Percentiles rank a stretch among this genome's conserved stretches.
Conservation (phyloP, 2,113 vertebrate species). For the Procavia capensis region DNA sequence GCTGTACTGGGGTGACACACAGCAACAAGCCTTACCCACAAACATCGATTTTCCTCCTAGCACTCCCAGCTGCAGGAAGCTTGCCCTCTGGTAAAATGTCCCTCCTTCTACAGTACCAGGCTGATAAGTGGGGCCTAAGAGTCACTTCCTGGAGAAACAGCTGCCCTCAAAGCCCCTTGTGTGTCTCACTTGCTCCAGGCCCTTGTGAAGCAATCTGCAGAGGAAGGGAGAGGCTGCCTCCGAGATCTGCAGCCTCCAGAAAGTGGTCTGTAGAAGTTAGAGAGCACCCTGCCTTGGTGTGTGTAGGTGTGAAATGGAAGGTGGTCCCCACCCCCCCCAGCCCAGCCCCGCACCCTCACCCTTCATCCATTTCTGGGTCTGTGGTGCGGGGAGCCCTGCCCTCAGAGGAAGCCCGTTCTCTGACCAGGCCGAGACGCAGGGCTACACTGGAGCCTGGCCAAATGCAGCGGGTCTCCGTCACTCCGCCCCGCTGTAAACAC, state of each 20-base stretch:
- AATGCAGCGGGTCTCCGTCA: constrained; percentile 34
- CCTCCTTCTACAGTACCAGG: not conserved
- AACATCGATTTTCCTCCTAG: not conserved
- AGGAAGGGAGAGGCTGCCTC: not conserved
- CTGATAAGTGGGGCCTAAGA: not conserved
- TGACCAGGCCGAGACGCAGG: not conserved
- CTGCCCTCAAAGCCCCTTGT: not conserved
- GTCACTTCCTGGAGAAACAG: not conserved
- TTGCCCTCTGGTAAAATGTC: not conserved
- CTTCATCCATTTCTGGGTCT: not conserved
- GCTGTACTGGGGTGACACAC: too few species aligned
- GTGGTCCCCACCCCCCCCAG: not conserved
- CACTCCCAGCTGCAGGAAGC: too few species aligned
- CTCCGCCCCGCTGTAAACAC: constrained; percentile 68
- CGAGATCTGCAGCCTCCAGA: not conserved
- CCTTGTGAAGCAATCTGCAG: constrained; percentile 46
- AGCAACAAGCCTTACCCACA: too few species aligned
- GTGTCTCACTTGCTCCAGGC: not conserved
- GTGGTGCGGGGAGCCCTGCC: not conserved
- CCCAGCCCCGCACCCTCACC: not conserved
- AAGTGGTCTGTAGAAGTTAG: not conserved
- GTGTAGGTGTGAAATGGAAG: constrained; percentile 7
- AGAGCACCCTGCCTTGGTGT: not conserved
- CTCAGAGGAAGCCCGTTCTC: not conserved
- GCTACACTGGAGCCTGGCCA: not conserved